phyloP scores from a whole-genome alignment of 2,113 vertebrate species.

The Anarrhichthys ocellatus region DNA sequence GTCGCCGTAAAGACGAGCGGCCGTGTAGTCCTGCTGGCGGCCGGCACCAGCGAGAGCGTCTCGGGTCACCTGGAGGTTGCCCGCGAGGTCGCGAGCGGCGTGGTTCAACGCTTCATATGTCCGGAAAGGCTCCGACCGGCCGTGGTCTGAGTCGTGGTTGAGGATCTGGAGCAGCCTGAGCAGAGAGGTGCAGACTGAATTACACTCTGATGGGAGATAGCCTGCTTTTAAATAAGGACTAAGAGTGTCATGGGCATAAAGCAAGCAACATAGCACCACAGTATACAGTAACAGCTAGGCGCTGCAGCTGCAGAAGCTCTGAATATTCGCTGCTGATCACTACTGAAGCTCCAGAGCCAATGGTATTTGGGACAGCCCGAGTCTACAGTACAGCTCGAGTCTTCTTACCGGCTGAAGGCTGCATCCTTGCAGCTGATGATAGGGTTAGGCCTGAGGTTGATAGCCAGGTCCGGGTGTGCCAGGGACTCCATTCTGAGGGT shows the following conservation, averaged over 20 bases:
- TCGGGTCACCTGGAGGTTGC: constrained; percentile 75
- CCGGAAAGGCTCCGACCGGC: constrained; percentile 86
- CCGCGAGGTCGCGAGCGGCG: constrained; percentile 81
- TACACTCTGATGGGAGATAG: not conserved
- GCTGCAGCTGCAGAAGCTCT: too few relatives aligned
- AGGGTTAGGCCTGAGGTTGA: constrained; percentile 75
- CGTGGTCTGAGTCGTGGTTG: constrained; percentile 72
- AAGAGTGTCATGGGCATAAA: not conserved
- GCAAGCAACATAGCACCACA: not conserved
- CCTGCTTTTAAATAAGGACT: not conserved
- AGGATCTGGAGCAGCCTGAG: constrained; percentile 89
- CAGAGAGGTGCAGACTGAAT: not conserved
- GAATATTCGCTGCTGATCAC: too few relatives aligned
- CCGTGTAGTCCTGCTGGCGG: constrained; percentile 80
- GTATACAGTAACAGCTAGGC: not conserved
- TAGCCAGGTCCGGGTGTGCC: constrained; percentile 77
- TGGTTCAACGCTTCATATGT: constrained; percentile 87
- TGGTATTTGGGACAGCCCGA: too few relatives aligned
- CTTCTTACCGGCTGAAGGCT: constrained; percentile 86
- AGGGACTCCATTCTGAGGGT: constrained; percentile 79
- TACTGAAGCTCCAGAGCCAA: too few relatives aligned
- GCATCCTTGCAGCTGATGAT: constrained; percentile 85
- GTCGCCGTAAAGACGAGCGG: constrained; percentile 80
- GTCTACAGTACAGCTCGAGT: not conserved
- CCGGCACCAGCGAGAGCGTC: constrained; percentile 78